Conservation (phyloP, 2,797 vertebrate species). For the Discoglossus pictus region DNA sequence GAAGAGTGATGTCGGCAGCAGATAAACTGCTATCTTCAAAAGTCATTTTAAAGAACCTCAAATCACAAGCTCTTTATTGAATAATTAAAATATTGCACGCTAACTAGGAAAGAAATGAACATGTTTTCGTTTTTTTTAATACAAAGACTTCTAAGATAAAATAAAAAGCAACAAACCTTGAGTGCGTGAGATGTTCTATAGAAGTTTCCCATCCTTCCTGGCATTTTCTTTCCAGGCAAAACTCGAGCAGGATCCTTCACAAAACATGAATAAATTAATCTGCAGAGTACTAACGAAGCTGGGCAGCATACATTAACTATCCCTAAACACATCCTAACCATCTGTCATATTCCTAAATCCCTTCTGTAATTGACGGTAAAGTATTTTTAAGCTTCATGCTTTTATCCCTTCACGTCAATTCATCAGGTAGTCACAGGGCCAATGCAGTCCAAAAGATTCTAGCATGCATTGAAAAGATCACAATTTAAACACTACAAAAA, state of each 20-base stretch:
- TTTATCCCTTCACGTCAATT: too few species aligned
- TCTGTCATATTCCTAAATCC: background rate
- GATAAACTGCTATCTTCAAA: too few species aligned
- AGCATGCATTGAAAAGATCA: too few species aligned
- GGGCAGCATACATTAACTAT: conserved; percentile 12
- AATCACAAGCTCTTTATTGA: too few species aligned
- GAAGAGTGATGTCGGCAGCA: too few species aligned
- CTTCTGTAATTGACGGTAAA: background rate
- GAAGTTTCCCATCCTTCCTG: conserved; percentile 86
- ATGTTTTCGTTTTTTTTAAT: too few species aligned
- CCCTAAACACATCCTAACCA: background rate
- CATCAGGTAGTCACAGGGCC: too few species aligned
- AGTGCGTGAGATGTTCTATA: conserved; percentile 78
- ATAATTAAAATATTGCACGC: too few species aligned
- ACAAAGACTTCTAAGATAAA: background rate
- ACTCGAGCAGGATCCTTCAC: conserved; percentile 84
- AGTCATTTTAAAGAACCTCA: too few species aligned
- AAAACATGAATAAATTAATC: background rate
- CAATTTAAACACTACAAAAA: too few species aligned
- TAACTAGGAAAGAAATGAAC: too few species aligned
- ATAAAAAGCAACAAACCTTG: conserved; percentile 73
- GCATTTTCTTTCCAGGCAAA: conserved; percentile 95
- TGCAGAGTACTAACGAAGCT: conserved; percentile 7
- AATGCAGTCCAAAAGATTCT: too few species aligned
- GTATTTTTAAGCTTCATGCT: background rate